Percentiles rank a stretch among this genome's conserved stretches.
phyloP scores from a whole-genome alignment of 2,113 vertebrate species.

The Coryphaenoides rupestris region DNA sequence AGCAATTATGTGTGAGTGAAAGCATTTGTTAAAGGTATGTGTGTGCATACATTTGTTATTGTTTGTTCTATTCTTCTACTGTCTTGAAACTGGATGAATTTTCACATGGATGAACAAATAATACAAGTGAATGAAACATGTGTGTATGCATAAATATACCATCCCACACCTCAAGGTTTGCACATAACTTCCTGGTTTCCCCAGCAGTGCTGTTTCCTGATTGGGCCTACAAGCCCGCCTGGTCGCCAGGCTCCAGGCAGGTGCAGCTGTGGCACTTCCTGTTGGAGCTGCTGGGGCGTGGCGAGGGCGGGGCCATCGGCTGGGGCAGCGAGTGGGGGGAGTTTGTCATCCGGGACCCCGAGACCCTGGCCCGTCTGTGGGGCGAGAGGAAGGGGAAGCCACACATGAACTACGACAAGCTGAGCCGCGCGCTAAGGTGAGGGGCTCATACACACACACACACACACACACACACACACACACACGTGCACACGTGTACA shows the following conservation, averaged over 20 bases:
- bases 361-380: constrained; percentile 74
- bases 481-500: constrained; percentile 16
- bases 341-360: constrained; percentile 76
- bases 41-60: too few relatives aligned
- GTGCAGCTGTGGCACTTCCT: constrained; percentile 81
- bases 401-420: constrained; percentile 82
- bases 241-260: constrained; percentile 74
- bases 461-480: constrained; percentile 12
- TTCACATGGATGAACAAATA: too few relatives aligned
- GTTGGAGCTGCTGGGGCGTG: constrained; percentile 70
- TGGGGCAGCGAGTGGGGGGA: constrained; percentile 79
- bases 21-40: too few relatives aligned
- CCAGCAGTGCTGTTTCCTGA: constrained; percentile 73
- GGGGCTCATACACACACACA: constrained; percentile 12
- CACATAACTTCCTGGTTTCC: background rate
- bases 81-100: too few relatives aligned
- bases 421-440: constrained; percentile 77
- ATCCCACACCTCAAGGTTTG: too few relatives aligned
- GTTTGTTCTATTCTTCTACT: too few relatives aligned
- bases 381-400: constrained; percentile 79
- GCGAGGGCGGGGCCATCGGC: constrained; percentile 67
- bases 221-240: constrained; percentile 76
- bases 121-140: background rate
- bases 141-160: background rate
- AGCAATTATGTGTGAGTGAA: too few relatives aligned